Conservation (phyloP, 2,113 vertebrate genomes). For the Phyllostomus hastatus region DNA sequence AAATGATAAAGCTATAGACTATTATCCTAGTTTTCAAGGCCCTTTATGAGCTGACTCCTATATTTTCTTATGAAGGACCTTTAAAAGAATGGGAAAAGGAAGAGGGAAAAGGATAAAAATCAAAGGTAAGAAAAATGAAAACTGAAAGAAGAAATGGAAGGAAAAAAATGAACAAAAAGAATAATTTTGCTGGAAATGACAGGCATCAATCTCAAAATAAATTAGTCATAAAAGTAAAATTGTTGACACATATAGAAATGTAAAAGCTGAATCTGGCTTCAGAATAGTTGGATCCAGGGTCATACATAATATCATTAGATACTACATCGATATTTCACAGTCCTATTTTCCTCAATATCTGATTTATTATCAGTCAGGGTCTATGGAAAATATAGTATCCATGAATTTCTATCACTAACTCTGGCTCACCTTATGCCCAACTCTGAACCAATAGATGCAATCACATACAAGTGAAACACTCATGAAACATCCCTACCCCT, state of each 20-base stretch:
- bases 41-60: background rate
- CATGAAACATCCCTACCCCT: background rate
- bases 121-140: background rate
- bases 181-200: background rate
- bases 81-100: background rate
- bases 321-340: slow-evolving; percentile 1
- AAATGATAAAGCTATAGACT: background rate
- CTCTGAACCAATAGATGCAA: background rate
- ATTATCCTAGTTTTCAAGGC: slow-evolving; percentile 11
- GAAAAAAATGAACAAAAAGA: background rate
- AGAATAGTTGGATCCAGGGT: background rate
- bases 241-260: slow-evolving; percentile 18
- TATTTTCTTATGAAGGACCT: background rate
- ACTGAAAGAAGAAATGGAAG: background rate
- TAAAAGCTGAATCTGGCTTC: slow-evolving; percentile 1
- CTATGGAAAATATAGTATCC: background rate
- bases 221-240: slow-evolving; percentile 42
- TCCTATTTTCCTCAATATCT: background rate
- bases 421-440: background rate
- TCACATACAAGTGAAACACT: background rate
- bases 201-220: slow-evolving; percentile 8
- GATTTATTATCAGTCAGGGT: slow-evolving; percentile 8
- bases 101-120: background rate
- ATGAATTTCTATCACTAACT: background rate
- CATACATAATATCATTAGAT: slow-evolving; percentile 32